These are phyloP conservation scores for Papilio polytes DNA, from an alignment of 1,140 invertebrate species.

Conservation along the genomic window DNA sequence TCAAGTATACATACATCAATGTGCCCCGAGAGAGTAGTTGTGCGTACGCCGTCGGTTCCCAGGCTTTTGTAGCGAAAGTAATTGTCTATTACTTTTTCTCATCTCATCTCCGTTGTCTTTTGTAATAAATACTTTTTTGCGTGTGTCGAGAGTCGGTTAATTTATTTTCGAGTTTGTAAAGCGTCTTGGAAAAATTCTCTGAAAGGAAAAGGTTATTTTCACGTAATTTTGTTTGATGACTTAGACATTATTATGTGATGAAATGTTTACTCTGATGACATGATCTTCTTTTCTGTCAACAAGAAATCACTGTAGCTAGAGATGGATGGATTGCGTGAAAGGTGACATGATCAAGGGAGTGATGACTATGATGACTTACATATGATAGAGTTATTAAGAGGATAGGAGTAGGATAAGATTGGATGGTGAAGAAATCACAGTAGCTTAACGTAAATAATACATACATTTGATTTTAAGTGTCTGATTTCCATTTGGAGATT, in stretches of 20 bases:
- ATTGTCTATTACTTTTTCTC: conserved; percentile 39
- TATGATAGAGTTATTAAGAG: no score
- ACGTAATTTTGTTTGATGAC: neutral
- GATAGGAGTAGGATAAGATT: no score
- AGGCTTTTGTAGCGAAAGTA: conserved; percentile 29
- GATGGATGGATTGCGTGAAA: no score
- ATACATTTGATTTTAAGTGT: neutral
- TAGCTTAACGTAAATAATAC: neutral
- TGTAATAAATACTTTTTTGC: conserved; percentile 33
- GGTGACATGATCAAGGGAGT: no score
- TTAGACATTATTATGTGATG: neutral
- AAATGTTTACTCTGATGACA: neutral
- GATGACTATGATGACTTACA: no score
- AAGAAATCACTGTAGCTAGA: neutral
- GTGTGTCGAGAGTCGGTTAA: neutral
- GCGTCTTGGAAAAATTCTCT: neutral
- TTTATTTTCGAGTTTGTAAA: conserved; percentile 7
- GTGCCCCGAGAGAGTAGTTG: conserved; percentile 20
- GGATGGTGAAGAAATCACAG: neutral
- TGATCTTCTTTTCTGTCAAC: no score
- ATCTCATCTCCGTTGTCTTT: conserved; percentile 32
- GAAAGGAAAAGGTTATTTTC: neutral
- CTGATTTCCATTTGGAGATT: neutral
- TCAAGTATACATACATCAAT: conserved; percentile 19
- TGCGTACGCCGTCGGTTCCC: conserved; percentile 5